Evolutionary conservation across 2,888 invertebrate species (phyloP), one percentile per base, ranked within the genome.

Genomic region (Tenthredo notha): DNA sequence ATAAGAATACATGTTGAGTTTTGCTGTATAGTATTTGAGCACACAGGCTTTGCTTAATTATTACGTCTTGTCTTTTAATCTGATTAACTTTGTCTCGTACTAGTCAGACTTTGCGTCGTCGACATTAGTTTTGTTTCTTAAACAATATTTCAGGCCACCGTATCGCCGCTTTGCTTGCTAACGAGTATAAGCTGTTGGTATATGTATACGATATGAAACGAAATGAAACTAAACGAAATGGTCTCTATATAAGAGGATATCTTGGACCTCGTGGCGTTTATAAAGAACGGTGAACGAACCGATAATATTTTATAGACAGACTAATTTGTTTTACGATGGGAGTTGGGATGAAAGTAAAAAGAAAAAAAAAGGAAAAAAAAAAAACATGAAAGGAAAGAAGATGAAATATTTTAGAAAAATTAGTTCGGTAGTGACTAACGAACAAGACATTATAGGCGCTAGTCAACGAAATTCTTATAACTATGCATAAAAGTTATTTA

Each of bases 111-210:
- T 15, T 74, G 50, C 12, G 77, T 54, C 29, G 54, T 77, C 33
- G 77, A n/a, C 54, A 77, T 77, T 77, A 77, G 77, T 77, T 77
- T 77, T 54, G 29, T 50, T 77, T 47, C 77, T 50, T 33, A 18
- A 54, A 77, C 77, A 54, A 77, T 77, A 77, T 77, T 77, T 77
- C 77, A 50, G 77, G 1, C 29, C 33, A 25, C 10, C 54, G 54
- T 77, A 33, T 77, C 54, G 77, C 77, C n/a, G 47, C 47, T 54
- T 18, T 33, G 50, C 50, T 18, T 33, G 50, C 54, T 77, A 77
- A 77, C 77, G 77, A 50, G 50, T 43, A 74, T 37, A 37, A 37
- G 37, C 37, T 4, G 10, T 40, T 47, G 3, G 12, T 21, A 61
- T 54, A 61, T 12, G 10, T 2, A 12, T 12, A 4, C 15, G 12